These are phyloP conservation scores for Epinephelus malabaricus DNA, from an alignment of 2,797 vertebrate genomes.

Conservation along the genomic window DNA sequence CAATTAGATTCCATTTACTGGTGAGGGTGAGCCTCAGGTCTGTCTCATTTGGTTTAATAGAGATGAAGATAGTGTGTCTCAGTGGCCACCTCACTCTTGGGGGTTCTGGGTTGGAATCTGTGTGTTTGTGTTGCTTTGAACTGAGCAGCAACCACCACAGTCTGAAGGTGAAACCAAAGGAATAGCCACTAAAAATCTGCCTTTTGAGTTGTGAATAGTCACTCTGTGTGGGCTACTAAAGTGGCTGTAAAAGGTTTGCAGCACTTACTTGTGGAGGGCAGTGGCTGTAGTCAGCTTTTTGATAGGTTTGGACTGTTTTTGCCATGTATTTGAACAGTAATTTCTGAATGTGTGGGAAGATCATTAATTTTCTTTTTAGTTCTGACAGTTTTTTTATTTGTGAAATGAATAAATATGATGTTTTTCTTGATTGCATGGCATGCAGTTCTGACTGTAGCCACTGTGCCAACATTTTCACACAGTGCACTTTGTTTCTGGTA, in stretches of 20 bases:
- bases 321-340: neutral
- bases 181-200: neutral
- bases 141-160: neutral
- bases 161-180: neutral
- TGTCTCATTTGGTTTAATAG: neutral
- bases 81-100: neutral
- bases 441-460: neutral
- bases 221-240: no score
- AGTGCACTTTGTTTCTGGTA: neutral
- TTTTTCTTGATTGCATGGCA: neutral
- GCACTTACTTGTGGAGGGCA: no score
- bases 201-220: no score
- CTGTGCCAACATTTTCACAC: neutral
- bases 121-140: neutral
- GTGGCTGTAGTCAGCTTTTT: no score
- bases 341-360: neutral
- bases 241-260: no score
- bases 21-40: neutral
- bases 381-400: neutral
- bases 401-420: neutral
- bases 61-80: neutral
- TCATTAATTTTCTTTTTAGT: neutral
- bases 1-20: slow-evolving; percentile 1
- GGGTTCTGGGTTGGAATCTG: neutral
- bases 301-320: neutral